Conservation (phyloP, 2,113 vertebrate genomes). For the Mandrillus leucophaeus region DNA sequence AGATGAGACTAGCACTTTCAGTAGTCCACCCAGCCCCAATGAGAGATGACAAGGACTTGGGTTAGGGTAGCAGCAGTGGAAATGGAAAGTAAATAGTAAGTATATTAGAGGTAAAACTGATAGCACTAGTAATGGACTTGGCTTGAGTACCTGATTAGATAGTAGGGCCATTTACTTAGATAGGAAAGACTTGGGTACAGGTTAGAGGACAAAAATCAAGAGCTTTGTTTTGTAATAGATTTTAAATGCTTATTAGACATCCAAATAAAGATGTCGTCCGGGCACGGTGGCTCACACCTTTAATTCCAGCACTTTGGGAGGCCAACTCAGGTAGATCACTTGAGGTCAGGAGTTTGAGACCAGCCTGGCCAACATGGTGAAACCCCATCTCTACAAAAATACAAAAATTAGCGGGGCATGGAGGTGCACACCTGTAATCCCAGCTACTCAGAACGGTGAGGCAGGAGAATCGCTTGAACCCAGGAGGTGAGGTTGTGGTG, state of each 20-base stretch:
- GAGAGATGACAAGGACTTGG: neutral
- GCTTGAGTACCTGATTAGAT: neutral
- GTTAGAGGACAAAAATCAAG: neutral
- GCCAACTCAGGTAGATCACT: no score
- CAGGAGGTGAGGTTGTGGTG: no score
- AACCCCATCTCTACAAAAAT: no score
- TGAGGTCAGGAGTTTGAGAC: no score
- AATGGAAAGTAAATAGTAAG: neutral
- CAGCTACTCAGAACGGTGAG: no score
- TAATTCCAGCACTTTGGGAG: no score
- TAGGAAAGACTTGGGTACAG: neutral
- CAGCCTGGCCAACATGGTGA: no score
- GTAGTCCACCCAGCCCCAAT: neutral
- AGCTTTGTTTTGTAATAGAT: constrained; percentile 16
- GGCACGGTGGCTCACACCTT: neutral
- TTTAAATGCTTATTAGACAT: neutral
- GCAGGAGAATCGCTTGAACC: no score
- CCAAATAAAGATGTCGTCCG: neutral
- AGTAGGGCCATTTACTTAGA: neutral
- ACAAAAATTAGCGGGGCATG: no score
- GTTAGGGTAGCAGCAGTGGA: neutral
- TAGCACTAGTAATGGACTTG: neutral
- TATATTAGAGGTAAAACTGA: neutral
- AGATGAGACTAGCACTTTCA: neutral
- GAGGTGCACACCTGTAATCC: no score